Base-by-base conservation (phyloP, 2,888 invertebrate species). In the Philaethria dido region DNA sequence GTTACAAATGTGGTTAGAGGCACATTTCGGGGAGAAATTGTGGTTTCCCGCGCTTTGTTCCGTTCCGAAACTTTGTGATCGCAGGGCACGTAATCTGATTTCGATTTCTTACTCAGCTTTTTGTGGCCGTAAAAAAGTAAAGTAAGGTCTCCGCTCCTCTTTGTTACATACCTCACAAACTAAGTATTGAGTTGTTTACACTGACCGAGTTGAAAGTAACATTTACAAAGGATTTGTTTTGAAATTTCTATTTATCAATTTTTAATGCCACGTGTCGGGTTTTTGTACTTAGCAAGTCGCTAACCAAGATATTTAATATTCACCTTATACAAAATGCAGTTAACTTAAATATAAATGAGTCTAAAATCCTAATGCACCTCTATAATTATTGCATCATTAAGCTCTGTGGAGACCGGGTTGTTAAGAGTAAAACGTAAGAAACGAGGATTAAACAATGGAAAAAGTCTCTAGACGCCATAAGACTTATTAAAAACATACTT, bases 31-130 rank as follows among this genome's bases (percentile, higher is more conserved):
- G 65, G 69, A 72, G 65, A 74, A 73, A 73, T 74, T 80, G 83
- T 77, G 82, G 83, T 81, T 74, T 74, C 73, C 75, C 80, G 77
- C 82, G 69, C 74, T 79, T 73, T 74, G 84, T 84, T 81, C 75
- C 64, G 71, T 75, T 69, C 82, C 81, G 78, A 83, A 91, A 89
- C 86, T 91, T 88, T 80, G 78, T 85, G 86, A 88, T 87, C 85
- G 81, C 85, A 80, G 83, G 84, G 82, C 79, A 80, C 78, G 77
- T 88, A 88, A 88, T 88, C 88, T 83, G 85, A 86, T 88, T 89
- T 86, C 87, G 85, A 87, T 88, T 85, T 84, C 83, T 82, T 82
- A 80, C 84, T 78, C 76, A 78, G 82, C 85, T 87, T 88, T 90
- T 88, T 89, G 87, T 81, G 80, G 79, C 76, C 72, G 75, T 84